phyloP scores from a whole-genome alignment of 2,888 invertebrate genomes.

The Resseliella maxima region DNA sequence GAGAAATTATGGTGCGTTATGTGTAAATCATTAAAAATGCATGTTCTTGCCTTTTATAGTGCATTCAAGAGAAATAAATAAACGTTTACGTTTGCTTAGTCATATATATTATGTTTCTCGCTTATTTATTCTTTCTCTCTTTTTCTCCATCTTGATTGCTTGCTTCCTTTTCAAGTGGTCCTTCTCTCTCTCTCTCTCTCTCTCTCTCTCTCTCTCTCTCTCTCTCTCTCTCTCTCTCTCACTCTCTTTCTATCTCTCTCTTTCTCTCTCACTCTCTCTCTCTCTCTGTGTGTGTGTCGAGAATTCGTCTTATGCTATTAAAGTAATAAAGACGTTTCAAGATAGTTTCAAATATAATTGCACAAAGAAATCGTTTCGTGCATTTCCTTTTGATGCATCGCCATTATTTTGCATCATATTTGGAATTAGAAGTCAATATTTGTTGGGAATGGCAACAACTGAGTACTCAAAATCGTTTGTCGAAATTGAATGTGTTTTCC shows the following conservation, averaged over 20 bases:
- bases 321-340: background rate
- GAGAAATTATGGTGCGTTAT: slow-evolving; percentile 49
- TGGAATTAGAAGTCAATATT: slow-evolving; percentile 39
- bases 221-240: no score
- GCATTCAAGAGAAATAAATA: slow-evolving; percentile 19
- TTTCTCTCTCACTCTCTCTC: no score
- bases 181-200: no score
- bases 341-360: background rate
- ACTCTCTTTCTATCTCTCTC: no score
- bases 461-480: background rate
- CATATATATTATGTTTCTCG: background rate
- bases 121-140: background rate
- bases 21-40: slow-evolving; percentile 45
- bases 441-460: background rate
- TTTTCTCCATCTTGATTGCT: background rate
- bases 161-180: no score
- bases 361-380: background rate
- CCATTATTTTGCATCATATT: slow-evolving; percentile 21
- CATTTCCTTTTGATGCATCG: background rate
- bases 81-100: background rate
- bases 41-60: slow-evolving; percentile 38
- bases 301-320: background rate
- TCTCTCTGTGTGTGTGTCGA: background rate
- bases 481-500: background rate
- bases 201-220: no score